Conservation (phyloP, 1,140 invertebrate species). For the Pseudomyrmex sp. region DNA sequence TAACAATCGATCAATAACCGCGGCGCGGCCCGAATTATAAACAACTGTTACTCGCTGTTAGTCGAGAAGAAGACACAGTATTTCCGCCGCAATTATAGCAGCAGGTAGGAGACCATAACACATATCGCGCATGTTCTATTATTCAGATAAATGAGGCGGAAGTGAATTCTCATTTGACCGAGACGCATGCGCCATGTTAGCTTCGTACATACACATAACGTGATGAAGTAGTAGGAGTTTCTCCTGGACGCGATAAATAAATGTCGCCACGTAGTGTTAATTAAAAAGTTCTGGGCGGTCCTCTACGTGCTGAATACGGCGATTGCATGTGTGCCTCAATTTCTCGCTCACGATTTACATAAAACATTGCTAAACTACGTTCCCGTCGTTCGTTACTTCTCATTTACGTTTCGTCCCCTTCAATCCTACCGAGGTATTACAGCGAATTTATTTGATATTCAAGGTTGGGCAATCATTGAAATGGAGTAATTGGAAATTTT, state of each 20-base stretch:
- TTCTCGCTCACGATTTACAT: conserved; percentile 31
- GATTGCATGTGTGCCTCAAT: conserved; percentile 23
- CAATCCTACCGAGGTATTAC: not conserved
- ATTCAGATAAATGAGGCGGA: conserved; percentile 58
- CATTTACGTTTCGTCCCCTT: not conserved
- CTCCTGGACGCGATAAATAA: conserved; percentile 47
- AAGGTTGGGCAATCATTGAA: not conserved
- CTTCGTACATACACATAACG: conserved; percentile 10
- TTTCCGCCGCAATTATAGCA: conserved; percentile 45
- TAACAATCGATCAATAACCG: conserved; percentile 35
- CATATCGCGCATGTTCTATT: conserved; percentile 54
- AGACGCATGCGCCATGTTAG: conserved; percentile 51
- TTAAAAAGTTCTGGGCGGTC: conserved; percentile 43
- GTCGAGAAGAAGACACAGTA: conserved; percentile 31
- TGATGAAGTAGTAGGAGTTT: conserved; percentile 33
- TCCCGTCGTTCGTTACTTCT: not conserved
- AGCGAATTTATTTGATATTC: not conserved
- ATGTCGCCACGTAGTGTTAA: conserved; percentile 45
- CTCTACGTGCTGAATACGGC: not conserved
- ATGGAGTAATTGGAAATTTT: not conserved
- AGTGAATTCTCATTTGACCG: conserved; percentile 56
- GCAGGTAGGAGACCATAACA: conserved; percentile 17
- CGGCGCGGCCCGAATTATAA: conserved; percentile 34
- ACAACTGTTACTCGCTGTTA: conserved; percentile 20
- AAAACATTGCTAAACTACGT: conserved; percentile 26